Base-by-base conservation (phyloP, 2,797 vertebrate genomes). In the Rhincodon typus region DNA sequence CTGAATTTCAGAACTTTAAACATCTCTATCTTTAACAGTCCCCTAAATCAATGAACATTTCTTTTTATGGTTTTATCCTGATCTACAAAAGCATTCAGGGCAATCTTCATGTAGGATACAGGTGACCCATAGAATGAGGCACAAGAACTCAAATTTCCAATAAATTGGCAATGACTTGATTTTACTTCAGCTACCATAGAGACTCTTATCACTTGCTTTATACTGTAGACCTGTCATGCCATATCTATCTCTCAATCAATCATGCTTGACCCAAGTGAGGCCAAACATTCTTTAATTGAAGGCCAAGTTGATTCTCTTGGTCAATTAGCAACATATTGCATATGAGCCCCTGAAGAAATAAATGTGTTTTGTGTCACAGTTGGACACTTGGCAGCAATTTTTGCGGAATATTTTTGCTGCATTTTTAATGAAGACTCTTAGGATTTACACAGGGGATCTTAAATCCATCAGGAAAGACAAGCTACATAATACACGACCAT, bases 371-470 rank as follows among this genome's bases (percentile, higher is more conserved):
- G 91, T 96, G 96, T 96, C 96, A 96, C 19, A 97, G 96, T 96
- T 96, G 96, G 96, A 97, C 96, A 95, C 96, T 96, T 96, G 96
- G 95, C 95, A 91, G 96, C 96, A 97, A 96, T 97, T 97, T 97
- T 96, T 97, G 97, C 96, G 96, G 96, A 96, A n/a, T 96, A 94
- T 95, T 38, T 74, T 96, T 96, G 69, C 70, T 96, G 67, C 96
- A 96, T 96, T 96, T 97, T 97, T 96, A 97, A 97, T 95, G 95
- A 96, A 96, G 95, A 96, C n/a, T 79, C 96, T 95, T 17, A 94
- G 96, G 96, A 57, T 95, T 96, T 95, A 97, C 96, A 91, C 95
- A 95, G 66, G 96, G 96, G 96, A 96, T 96, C 96, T 50, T 8
- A 95, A 96, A 96, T 94, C 96, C 96, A 96, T 96, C 96, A 96